Base-by-base conservation (phyloP, 2,797 vertebrate genomes). In the Takifugu rubripes region DNA sequence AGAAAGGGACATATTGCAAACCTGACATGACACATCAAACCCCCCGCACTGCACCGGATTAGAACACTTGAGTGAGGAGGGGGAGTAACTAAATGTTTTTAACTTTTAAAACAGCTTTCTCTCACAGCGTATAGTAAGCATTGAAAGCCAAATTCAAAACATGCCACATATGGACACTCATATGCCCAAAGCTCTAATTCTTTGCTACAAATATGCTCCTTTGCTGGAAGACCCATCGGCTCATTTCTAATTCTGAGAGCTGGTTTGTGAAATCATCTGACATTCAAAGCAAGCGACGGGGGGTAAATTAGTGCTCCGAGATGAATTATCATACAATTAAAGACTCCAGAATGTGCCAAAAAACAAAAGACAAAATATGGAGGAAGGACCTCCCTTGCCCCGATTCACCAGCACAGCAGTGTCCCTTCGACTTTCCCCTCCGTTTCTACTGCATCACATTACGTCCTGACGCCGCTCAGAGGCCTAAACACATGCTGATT, bases 321-420 rank as follows among this genome's bases (percentile, higher is more conserved):
- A 91, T 96, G 94, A 96, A 93, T 96, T 94, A 96, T 95, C 93
- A 93, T 93, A 91, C 73, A 92, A 92, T 92, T 94, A 94, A 94
- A 81, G 61, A 91, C 87, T 88, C 91, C 91, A 94, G 92, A 94
- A 94, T 94, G 88, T 89, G 89, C 90, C 90, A 92, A 89, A 90
- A 47, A 65, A 83, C 68, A 90, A 89, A 88, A 88, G 75, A 84
- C 90, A 92, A 91, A 93, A 91, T 90, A 91, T 83, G 85, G 90
- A 87, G 82, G 77, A 87, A 87, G 87, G 67, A 78, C 78, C 82
- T 79, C 78, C 67, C 87, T 87, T 90, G 66, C 70, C 48, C 31
- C 52, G 65, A 74, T 74, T 82, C 80, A 74, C 68, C 70, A 58
- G 71, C 52, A 44, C 53, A 62, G 26, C 54, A 44, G 25, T 46